A percentile compares a stretch with the other conserved stretches of the same genome.
Evolutionary conservation across 2,113 vertebrate genomes (phyloP).

Genomic region (Pantherophis guttatus): DNA sequence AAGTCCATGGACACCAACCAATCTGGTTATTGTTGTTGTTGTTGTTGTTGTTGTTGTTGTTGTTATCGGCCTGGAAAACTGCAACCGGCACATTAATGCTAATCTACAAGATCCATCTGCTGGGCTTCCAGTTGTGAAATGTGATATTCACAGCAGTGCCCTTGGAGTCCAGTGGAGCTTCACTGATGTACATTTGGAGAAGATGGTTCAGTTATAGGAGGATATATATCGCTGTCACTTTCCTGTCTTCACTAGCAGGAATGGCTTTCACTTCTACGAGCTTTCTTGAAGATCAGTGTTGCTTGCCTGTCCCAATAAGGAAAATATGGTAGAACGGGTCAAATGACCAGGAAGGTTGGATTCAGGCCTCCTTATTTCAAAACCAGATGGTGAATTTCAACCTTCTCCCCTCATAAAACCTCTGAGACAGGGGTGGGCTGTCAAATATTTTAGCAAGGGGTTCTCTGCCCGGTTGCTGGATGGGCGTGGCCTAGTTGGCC

Average conservation of each 20-base stretch:
- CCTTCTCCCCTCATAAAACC: neutral
- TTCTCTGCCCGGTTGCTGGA: no score
- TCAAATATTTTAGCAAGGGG: no score
- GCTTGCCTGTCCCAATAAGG: neutral
- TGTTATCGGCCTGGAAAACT: neutral
- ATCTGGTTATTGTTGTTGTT: conserved; percentile 6
- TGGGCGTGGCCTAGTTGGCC: no score
- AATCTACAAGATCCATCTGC: neutral
- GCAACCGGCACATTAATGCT: neutral
- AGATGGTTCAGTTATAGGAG: no score
- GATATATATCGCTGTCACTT: no score
- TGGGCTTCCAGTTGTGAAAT: neutral
- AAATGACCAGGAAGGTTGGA: neutral
- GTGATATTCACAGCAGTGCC: rapidly evolving
- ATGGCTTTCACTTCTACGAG: neutral
- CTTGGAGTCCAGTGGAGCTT: neutral
- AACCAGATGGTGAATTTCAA: neutral
- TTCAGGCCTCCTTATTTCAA: neutral
- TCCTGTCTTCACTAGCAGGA: neutral
- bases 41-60: conserved; percentile 23
- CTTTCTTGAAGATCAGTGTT: neutral
- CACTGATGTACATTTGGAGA: neutral
- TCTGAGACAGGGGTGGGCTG: neutral
- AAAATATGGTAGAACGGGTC: neutral
- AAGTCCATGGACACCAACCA: neutral